Conservation (phyloP, 2,113 vertebrate genomes). For the Plestiodon gilberti region DNA sequence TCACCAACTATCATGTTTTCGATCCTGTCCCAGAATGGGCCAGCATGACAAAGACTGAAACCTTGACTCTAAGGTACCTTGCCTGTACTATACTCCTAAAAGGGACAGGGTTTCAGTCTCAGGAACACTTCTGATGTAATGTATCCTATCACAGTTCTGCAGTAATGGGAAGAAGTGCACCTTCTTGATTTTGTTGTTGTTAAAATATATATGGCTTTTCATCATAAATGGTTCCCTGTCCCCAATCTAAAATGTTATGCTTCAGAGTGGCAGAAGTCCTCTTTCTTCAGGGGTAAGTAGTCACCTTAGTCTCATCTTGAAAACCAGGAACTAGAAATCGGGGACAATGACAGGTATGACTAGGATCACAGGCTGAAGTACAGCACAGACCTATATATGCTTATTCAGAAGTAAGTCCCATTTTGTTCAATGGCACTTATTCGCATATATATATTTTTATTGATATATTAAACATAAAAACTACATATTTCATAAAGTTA, state of each 20-base stretch:
- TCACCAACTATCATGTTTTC: neutral
- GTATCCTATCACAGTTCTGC: neutral
- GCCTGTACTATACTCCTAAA: neutral
- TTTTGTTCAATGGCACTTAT: no score
- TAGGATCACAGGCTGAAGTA: neutral
- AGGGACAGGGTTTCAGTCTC: neutral
- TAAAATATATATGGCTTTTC: no score
- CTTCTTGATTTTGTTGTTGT: neutral
- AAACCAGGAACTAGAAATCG: neutral
- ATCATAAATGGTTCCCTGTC: no score
- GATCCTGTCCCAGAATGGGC: neutral
- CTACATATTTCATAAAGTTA: no score
- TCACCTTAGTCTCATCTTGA: neutral
- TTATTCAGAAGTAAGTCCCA: no score
- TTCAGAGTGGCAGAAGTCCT: neutral
- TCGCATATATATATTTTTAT: no score
- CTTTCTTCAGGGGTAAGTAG: neutral
- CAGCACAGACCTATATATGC: no score
- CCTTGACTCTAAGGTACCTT: neutral
- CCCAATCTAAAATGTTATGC: no score
- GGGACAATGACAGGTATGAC: neutral
- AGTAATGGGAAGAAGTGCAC: neutral
- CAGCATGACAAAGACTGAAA: neutral
- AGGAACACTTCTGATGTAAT: neutral
- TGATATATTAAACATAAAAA: no score